Evolutionary conservation across 2,113 vertebrate genomes (phyloP).

Genomic region (Dipodomys spectabilis): DNA sequence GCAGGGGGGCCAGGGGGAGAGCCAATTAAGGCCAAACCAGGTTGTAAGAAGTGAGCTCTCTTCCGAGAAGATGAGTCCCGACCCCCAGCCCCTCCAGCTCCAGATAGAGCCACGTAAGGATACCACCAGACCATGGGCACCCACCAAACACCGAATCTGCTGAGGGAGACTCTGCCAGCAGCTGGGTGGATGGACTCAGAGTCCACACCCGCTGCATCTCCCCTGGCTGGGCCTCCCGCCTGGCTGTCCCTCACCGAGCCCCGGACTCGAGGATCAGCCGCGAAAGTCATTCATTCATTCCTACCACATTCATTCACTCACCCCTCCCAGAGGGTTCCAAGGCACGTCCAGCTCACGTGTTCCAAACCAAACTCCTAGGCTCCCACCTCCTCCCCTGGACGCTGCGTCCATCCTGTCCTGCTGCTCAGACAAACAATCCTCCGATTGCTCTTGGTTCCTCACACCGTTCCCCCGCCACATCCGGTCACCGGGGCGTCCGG

Average conservation of each 20-base stretch:
- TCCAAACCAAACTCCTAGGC: not conserved
- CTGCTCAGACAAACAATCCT: not conserved
- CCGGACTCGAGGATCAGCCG: not conserved
- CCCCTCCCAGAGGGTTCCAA: not conserved
- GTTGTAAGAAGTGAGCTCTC: not conserved
- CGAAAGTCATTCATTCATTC: not conserved
- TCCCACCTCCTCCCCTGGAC: not conserved
- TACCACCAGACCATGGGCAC: too few relatives aligned
- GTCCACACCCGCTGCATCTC: too few relatives aligned
- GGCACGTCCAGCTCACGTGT: not conserved
- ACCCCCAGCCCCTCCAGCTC: not conserved
- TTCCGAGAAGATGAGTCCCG: too few relatives aligned
- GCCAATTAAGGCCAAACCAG: not conserved
- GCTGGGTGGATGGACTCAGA: too few relatives aligned
- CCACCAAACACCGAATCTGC: too few relatives aligned
- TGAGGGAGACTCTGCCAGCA: too few relatives aligned
- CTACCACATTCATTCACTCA: too few relatives aligned
- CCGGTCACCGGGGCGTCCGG: not conserved
- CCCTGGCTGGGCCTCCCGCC: too few relatives aligned
- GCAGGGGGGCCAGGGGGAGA: too few relatives aligned
- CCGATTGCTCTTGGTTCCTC: rapidly evolving
- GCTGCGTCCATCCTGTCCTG: not conserved
- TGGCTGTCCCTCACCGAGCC: not conserved
- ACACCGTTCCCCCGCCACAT: rapidly evolving
- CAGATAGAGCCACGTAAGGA: too few relatives aligned